Evolutionary conservation across 2,888 invertebrate species (phyloP), one percentile per base, ranked within the genome.

Genomic region (Podotricha telesiphe): DNA sequence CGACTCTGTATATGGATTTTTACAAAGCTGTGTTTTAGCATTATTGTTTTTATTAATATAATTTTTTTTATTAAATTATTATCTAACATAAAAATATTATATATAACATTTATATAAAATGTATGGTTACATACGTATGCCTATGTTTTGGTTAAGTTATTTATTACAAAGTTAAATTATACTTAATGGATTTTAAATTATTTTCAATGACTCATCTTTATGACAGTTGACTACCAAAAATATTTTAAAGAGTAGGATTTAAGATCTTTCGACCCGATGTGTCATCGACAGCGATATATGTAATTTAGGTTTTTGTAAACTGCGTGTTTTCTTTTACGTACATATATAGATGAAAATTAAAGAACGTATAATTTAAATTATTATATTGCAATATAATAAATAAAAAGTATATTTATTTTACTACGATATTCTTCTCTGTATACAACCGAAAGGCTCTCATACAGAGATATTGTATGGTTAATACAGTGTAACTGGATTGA

Each of bases 281-380:
- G 86, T 87, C 88, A 88, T 86, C 85, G 82, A 81, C 82, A 81
- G 83, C 76, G 56, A 70, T 19, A 37, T 48, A 19, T 48, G 11
- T 15, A 34, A 37, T 62, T 58, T 58, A 7, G 19, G 2, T 22
- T 13, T 61, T 34, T 34, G 5, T 1, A 28, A n/a, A 42, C n/a
- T n/a, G 40, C 8, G 20, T 28, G 28, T 28, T 28, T 28, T 28
- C 28, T 19, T 37, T 11, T 28, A 28, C 28, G 6, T 28, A 28
- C 4, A 6, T 28, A 28, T 6, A 6, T 17, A 40, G 17, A 17
- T 40, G 17, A 37, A 56, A 3, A 2, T 19, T 40, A 28, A 28
- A 28, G 6, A n/a, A n/a, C n/a, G n/a, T n/a, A n/a, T n/a, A n/a
- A n/a, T n/a, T n/a, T n/a, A n/a, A n/a, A n/a, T n/a, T n/a, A n/a